Percentiles rank a stretch among this genome's conserved stretches.
phyloP scores from a whole-genome alignment of 2,797 vertebrate species.

The Petrocephalus sullivani region DNA sequence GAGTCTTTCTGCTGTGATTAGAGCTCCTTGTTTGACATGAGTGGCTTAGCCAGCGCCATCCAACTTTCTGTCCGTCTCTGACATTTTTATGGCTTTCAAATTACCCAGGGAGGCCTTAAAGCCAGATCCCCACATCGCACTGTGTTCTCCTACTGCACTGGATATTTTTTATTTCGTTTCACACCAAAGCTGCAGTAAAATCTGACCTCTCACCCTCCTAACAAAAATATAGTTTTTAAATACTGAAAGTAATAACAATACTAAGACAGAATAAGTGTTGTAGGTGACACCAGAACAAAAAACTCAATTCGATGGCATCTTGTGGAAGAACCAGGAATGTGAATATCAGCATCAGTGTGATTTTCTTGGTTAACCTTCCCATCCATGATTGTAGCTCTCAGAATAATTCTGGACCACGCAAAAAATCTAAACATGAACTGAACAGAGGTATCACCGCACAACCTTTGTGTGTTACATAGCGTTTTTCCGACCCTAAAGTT shows the following conservation, averaged over 20 bases:
- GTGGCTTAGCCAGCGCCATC: not conserved
- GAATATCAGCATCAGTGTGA: not conserved
- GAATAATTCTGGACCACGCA: not conserved
- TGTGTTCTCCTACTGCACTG: slow-evolving; percentile 46
- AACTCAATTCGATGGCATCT: not conserved
- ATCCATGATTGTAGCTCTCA: not conserved
- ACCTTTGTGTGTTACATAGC: not conserved
- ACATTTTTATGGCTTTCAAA: slow-evolving; percentile 41
- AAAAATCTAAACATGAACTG: not conserved
- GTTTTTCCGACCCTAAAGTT: not conserved
- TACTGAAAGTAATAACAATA: not conserved
- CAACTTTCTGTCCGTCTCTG: slow-evolving; percentile 15
- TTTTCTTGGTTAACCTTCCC: not conserved
- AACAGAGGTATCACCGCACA: not conserved
- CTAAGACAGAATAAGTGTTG: not conserved
- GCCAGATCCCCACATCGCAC: slow-evolving; percentile 48
- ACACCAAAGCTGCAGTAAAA: slow-evolving; percentile 39
- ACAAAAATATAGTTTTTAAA: not conserved
- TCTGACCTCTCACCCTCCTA: not conserved
- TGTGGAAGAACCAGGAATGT: not conserved
- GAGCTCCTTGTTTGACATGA: not conserved
- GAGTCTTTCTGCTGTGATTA: slow-evolving; percentile 9
- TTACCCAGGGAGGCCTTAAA: slow-evolving; percentile 27
- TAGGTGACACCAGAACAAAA: not conserved
- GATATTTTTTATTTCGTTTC: slow-evolving; percentile 60